Base-by-base conservation (phyloP, 2,888 invertebrate species). In the Galerucella calmariensis region DNA sequence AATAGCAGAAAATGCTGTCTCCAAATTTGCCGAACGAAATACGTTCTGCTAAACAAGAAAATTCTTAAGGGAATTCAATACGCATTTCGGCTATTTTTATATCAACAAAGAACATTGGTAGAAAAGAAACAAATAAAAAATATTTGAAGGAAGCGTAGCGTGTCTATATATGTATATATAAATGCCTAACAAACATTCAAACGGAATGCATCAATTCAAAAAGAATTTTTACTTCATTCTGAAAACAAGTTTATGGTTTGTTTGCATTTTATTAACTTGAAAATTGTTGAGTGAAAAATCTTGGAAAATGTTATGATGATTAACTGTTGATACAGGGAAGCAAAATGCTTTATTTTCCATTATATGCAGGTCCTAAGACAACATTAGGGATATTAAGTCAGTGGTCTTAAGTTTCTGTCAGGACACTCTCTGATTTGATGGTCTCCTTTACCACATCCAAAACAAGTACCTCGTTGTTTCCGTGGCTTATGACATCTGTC, bases 41-140 rank as follows among this genome's bases (percentile, higher is more conserved):
- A 62, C 41, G 35, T 61, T 27, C 53, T 5, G 11, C 24, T 61
- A 12, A 35, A 61, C 12, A 74, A 78, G 73, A 78, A 79, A 81
- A 81, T 80, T 79, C 79, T 77, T 75, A 75, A 69, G 76, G 77
- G 71, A 77, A 78, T 78, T 76, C 77, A 79, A 79, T 81, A 79
- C 77, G 75, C 73, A 73, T 51, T 73, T 65, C 61, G 66, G 27
- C 72, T 48, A 67, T 66, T 72, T 61, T 53, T 48, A 53, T 65
- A 77, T 71, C 76, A 72, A 77, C 76, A 77, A 74, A 69, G 76
- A 78, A 77, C 73, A 66, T 68, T 71, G 68, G 75, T 63, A 67
- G 65, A 77, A 69, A 77, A 69, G 63, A 75, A 77, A 79, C 78
- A 80, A 80, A 80, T 78, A 80, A 74, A 77, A 76, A 80, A 67